Evolutionary conservation across 2,797 vertebrate species (phyloP).

Genomic region (Trachurus trachurus): DNA sequence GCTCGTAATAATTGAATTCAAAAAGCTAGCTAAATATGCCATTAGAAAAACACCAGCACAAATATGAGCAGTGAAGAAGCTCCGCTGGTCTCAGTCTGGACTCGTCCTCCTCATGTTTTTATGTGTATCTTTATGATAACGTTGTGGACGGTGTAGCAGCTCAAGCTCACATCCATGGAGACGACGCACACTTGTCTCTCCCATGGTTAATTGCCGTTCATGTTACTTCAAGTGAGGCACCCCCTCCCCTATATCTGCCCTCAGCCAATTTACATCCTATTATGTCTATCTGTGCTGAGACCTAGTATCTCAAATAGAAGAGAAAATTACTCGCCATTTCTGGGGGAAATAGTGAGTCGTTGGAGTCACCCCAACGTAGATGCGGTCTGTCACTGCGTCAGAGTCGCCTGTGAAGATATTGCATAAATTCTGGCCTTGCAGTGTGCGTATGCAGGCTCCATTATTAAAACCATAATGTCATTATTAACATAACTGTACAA

Average conservation of each 20-base stretch:
- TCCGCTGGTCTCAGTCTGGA: constrained; percentile 13
- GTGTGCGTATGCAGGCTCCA: constrained; percentile 43
- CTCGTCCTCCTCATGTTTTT: constrained; percentile 21
- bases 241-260: constrained; percentile 71
- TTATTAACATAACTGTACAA: constrained; percentile 30
- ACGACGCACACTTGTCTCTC: constrained; percentile 67
- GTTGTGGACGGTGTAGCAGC: constrained; percentile 53
- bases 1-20: constrained; percentile 8
- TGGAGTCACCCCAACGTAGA: constrained; percentile 56
- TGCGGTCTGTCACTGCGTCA: constrained; percentile 66
- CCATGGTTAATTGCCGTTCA: constrained; percentile 78
- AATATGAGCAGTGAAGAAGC: background rate
- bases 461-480: constrained; percentile 54
- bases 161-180: constrained; percentile 60
- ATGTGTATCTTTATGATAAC: constrained; percentile 54
- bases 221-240: constrained; percentile 71
- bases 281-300: constrained; percentile 80
- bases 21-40: background rate
- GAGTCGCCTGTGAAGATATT: constrained; percentile 57
- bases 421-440: constrained; percentile 53
- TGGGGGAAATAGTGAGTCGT: constrained; percentile 65
- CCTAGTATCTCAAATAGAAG: constrained; percentile 79
- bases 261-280: constrained; percentile 86
- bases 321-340: constrained; percentile 79
- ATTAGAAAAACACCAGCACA: background rate